phyloP scores from a whole-genome alignment of 2,113 vertebrate species.

The Suncus etruscus region DNA sequence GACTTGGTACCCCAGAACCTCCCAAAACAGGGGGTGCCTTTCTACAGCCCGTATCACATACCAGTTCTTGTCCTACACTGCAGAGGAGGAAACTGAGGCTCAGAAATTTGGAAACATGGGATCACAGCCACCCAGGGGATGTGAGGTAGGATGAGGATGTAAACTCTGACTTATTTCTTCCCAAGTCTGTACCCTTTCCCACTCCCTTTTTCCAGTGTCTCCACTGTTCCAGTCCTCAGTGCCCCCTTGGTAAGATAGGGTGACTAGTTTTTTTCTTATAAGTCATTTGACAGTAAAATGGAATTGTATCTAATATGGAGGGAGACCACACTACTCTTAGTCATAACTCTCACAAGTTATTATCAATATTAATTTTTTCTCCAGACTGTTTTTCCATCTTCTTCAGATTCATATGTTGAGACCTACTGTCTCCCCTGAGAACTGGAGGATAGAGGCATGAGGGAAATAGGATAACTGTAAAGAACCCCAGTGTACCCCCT shows the following conservation, averaged over 20 bases:
- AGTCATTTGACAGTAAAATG: not conserved
- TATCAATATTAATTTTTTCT: not conserved
- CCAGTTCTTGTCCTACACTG: not conserved
- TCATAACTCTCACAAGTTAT: not conserved
- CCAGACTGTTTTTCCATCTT: too few relatives aligned
- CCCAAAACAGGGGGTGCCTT: too few relatives aligned
- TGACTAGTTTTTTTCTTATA: not conserved
- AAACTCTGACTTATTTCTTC: not conserved
- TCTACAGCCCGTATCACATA: too few relatives aligned
- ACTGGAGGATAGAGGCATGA: not conserved
- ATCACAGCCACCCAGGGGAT: not conserved
- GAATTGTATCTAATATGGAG: not conserved
- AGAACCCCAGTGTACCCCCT: not conserved
- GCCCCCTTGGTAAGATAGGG: not conserved
- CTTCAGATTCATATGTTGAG: not conserved
- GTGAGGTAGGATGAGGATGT: too few relatives aligned
- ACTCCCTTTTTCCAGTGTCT: not conserved
- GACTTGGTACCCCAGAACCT: not conserved
- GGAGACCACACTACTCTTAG: not conserved
- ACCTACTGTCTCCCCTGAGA: not conserved
- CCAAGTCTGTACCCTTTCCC: accelerated
- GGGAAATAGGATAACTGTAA: not conserved
- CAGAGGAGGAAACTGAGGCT: not conserved
- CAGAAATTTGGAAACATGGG: not conserved
- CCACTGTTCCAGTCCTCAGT: not conserved